Percentiles rank a stretch among this genome's conserved stretches.
Evolutionary conservation across 2,113 vertebrate genomes (phyloP).

Genomic region (Oxyruncus cristatus): DNA sequence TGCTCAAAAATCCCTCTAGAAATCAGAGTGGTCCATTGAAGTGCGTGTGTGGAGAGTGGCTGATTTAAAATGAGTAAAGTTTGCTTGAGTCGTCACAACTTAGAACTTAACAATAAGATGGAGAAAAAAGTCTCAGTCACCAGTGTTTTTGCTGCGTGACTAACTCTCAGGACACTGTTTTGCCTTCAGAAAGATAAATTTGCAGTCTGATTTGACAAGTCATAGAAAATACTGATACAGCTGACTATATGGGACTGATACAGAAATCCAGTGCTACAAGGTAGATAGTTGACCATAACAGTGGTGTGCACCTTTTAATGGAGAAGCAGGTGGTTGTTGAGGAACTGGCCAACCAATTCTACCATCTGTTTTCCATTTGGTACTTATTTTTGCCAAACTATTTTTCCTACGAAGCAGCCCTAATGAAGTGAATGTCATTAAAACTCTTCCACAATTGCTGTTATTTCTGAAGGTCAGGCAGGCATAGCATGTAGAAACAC

Average conservation of each 20-base stretch:
- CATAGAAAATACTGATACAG: background rate
- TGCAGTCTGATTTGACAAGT: background rate
- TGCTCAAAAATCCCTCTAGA: background rate
- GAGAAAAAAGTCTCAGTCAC: background rate
- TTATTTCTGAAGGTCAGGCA: background rate
- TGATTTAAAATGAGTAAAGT: background rate
- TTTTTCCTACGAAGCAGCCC: constrained; percentile 15
- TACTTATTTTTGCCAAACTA: background rate
- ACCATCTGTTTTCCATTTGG: constrained; percentile 3
- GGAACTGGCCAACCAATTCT: background rate
- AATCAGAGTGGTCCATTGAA: background rate
- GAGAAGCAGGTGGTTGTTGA: background rate
- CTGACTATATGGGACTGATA: background rate
- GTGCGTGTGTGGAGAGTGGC: accelerated
- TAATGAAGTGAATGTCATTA: background rate
- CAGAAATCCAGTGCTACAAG: background rate
- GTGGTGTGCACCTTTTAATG: background rate
- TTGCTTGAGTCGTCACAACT: background rate
- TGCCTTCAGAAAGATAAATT: background rate
- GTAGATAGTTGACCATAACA: accelerated
- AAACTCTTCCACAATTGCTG: background rate
- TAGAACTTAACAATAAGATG: background rate
- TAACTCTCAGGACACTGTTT: background rate
- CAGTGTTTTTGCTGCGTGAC: background rate
- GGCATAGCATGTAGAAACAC: background rate